Evolutionary conservation across 2,888 invertebrate species (phyloP), one percentile per base, ranked within the genome.

Genomic region (Invenusta paracnida): DNA sequence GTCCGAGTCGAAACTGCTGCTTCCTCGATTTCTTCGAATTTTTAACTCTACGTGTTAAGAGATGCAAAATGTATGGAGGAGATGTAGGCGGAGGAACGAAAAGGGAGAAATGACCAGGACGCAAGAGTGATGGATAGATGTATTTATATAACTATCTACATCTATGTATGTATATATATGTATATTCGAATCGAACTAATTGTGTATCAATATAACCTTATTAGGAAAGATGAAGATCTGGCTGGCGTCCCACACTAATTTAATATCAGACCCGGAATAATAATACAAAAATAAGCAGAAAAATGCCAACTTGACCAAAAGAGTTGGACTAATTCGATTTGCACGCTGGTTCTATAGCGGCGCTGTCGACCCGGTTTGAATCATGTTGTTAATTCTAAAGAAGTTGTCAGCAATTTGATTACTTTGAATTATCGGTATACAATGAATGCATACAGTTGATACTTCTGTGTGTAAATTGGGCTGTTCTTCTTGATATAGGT

Each of bases 191-290:
- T 73, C 23, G 23, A 73, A 73, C 73, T 73, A 73, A 73, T 73
- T 73, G 73, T 23, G 73, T 73, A 73, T 73, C 73, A 73, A 73
- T 73, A 73, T 73, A 73, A 73, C 73, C 73, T 73, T 73, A 73
- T 73, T 73, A 73, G 73, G 73, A 73, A 73, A 23, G 73, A n/a
- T n/a, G n/a, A n/a, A n/a, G n/a, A n/a, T n/a, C n/a, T 23, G 73
- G 73, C 17, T 73, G 17, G 73, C 27, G 17, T 23, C 11, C 17
- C 73, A 73, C 73, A 13, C 73, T 73, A 73, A 73, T 73, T 73
- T 23, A 73, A 73, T 73, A 13, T 73, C 2, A 5, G 17, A 25
- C 73, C 25, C 25, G 73, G 73, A 73, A 73, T 73, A 73, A 73
- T 73, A 73, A 73, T 73, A 73, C 73, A 73, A 73, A 73, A 73